Evolutionary conservation across 2,888 invertebrate species (phyloP), one percentile per base, ranked within the genome.

Genomic region (Sinopyrophorus schimmeli): DNA sequence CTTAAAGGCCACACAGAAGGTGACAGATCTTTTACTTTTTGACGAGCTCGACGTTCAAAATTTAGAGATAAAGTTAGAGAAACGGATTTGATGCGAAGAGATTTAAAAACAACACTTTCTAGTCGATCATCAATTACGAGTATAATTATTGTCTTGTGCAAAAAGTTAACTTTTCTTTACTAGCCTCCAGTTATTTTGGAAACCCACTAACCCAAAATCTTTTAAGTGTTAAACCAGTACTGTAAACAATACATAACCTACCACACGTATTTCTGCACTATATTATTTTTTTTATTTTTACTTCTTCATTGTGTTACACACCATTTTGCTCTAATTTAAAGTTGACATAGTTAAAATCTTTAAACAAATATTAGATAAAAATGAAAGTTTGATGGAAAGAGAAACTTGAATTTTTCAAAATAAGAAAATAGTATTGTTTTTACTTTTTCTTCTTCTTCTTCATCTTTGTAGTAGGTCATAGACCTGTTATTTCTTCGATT

Each of bases 121-220:
- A 39, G 28, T 17, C 11, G 17, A 28, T 16, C 37, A 24, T 37
- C 37, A 10, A 32, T 32, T 20, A 7, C 15, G 21, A 15, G 16
- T 35, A 23, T 18, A 21, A 23, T 24, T 32, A 31, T 47, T 41
- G 37, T 11, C 42, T 16, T 27, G n/a, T 31, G 42, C 30, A 41
- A 47, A 35, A 48, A 41, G 40, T 7, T 10, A 17, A 41, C 47
- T 41, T 48, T 49, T 38, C 31, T 47, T 37, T 48, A 49, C 24
- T 37, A 28, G 27, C 43, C 47, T 34, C 39, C 41, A 34, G 55
- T 49, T 55, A 55, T 55, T 55, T 55, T 49, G 52, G 48, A 48
- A 52, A 53, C 55, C 55, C 40, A 55, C 48, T 55, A 55, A 55
- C 55, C 55, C 47, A 53, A 55, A 55, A 55, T 46, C 28, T 21